Conservation (phyloP, 2,113 vertebrate species). For the Penelope pileata region DNA sequence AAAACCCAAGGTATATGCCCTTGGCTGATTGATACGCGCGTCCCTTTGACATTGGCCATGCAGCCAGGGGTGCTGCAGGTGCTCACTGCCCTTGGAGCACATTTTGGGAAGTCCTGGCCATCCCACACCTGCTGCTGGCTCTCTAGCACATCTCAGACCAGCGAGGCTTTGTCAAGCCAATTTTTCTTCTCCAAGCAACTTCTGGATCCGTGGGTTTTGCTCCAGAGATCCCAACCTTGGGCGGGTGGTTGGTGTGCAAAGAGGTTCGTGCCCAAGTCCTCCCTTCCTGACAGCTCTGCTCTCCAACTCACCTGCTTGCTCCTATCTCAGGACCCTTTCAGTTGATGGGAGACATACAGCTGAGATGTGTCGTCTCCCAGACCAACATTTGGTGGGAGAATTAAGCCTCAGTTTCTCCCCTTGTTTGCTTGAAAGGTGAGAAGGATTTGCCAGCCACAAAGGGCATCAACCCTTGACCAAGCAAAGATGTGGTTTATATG, state of each 20-base stretch:
- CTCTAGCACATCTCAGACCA: background rate
- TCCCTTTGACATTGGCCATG: background rate
- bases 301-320: background rate
- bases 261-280: background rate
- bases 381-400: background rate
- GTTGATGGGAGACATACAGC: background rate
- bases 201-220: rapidly evolving
- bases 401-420: background rate
- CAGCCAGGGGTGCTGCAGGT: background rate
- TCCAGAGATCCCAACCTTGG: rapidly evolving
- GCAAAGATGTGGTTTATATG: background rate
- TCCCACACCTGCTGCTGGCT: background rate
- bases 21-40: rapidly evolving
- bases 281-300: background rate
- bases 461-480: background rate
- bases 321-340: background rate
- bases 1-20: rapidly evolving
- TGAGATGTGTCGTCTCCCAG: background rate
- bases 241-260: rapidly evolving
- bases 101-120: background rate
- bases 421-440: background rate
- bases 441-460: background rate
- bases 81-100: background rate
- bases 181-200: background rate
- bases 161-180: rapidly evolving